These are phyloP conservation scores for Myrmecobius fasciatus DNA, from an alignment of 2,113 vertebrate genomes.

Conservation along the genomic window DNA sequence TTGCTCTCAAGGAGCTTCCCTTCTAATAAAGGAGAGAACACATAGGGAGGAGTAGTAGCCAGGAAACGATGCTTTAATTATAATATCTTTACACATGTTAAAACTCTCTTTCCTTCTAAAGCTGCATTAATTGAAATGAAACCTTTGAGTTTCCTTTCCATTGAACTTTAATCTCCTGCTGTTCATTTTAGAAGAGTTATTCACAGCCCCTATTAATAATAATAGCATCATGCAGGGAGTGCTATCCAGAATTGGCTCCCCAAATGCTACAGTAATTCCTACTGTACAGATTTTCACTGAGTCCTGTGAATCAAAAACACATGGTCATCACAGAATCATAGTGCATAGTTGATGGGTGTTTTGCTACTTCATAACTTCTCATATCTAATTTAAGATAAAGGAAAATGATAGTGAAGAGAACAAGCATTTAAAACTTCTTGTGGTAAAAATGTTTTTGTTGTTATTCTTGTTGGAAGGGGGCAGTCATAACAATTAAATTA, in stretches of 20 bases:
- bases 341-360: neutral
- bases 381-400: neutral
- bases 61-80: neutral
- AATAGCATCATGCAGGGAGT: neutral
- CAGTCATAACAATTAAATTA: neutral
- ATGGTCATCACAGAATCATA: neutral
- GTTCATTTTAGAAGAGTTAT: neutral
- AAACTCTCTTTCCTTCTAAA: neutral
- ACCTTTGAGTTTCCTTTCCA: neutral
- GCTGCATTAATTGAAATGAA: neutral
- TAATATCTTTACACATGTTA: neutral
- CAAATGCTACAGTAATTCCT: neutral
- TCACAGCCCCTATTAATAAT: neutral
- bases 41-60: neutral
- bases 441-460: neutral
- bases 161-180: constrained; percentile 2
- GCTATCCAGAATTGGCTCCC: neutral
- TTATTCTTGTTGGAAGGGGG: neutral
- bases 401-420: neutral
- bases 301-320: neutral
- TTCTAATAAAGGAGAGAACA: neutral
- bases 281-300: neutral
- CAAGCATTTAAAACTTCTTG: neutral
- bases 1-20: neutral
- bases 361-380: neutral